Evolutionary conservation across 1,140 invertebrate species (phyloP).

Genomic region (Neelides sp.): DNA sequence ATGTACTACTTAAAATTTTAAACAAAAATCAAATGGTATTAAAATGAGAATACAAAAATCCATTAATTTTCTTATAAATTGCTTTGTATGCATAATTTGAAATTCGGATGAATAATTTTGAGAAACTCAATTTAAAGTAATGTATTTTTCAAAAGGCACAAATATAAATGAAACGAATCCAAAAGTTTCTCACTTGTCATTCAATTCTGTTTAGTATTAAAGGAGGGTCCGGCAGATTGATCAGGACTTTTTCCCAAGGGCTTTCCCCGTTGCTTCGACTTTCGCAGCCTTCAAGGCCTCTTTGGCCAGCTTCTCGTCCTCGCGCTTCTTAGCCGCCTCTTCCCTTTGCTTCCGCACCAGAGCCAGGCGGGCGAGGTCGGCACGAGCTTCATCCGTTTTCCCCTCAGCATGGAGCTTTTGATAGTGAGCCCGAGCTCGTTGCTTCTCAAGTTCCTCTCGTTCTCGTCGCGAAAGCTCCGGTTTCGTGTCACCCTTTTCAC

Average conservation of each 20-base stretch:
- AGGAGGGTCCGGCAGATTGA: too few relatives aligned
- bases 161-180: too few relatives aligned
- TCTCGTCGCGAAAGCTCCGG: conserved; percentile 63
- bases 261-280: conserved; percentile 43
- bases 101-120: too few relatives aligned
- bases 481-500: conserved; percentile 40
- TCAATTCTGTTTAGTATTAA: too few relatives aligned
- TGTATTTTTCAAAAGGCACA: too few relatives aligned
- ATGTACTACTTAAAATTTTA: too few relatives aligned
- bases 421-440: conserved; percentile 73
- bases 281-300: conserved; percentile 45
- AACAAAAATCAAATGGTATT: too few relatives aligned
- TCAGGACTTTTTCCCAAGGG: conserved; percentile 42
- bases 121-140: too few relatives aligned
- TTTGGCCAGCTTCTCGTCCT: conserved; percentile 61
- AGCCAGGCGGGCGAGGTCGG: conserved; percentile 65
- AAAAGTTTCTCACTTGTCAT: too few relatives aligned
- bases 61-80: too few relatives aligned
- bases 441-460: conserved; percentile 79
- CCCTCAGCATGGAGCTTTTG: conserved; percentile 83
- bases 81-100: too few relatives aligned
- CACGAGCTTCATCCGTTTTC: conserved; percentile 87
- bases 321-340: conserved; percentile 77
- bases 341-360: conserved; percentile 79
- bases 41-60: too few relatives aligned